These are phyloP conservation scores for Lepidotrigona ventralis DNA, from an alignment of 1,140 invertebrate genomes.

Conservation along the genomic window DNA sequence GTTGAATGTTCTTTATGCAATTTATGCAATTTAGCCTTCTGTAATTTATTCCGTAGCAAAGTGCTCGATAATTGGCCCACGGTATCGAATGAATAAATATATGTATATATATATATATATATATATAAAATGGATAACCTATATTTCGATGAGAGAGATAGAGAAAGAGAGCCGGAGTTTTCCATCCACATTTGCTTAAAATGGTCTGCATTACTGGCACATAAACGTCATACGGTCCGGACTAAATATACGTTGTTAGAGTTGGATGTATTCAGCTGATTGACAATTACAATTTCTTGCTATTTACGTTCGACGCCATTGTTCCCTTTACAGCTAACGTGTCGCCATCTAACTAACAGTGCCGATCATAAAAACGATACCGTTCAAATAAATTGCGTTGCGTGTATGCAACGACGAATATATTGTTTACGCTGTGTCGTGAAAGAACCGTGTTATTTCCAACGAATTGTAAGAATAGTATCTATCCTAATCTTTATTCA, in stretches of 20 bases:
- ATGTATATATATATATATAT: constrained; percentile 11
- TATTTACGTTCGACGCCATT: not conserved
- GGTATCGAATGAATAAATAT: constrained; percentile 36
- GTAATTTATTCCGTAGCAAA: constrained; percentile 39
- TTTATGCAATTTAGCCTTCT: constrained; percentile 7
- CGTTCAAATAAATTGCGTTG: not conserved
- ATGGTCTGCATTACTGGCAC: constrained; percentile 41
- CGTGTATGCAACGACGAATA: not conserved
- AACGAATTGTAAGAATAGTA: no score
- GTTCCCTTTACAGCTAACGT: not conserved
- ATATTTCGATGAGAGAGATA: not conserved
- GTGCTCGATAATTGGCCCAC: constrained; percentile 38
- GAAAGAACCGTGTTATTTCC: not conserved
- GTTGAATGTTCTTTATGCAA: constrained; percentile 18
- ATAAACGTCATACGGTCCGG: constrained; percentile 11
- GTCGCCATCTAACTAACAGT: no score
- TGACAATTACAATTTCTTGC: constrained; percentile 24
- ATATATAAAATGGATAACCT: not conserved
- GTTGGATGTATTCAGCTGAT: constrained; percentile 17
- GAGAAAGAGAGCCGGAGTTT: not conserved
- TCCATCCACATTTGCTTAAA: constrained; percentile 26
- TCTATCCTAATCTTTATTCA: not conserved
- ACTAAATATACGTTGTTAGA: constrained; percentile 22
- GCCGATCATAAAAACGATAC: not conserved
- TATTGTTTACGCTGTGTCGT: not conserved